Evolutionary conservation across 1,140 invertebrate genomes (phyloP).

Genomic region (Sinella curviseta): DNA sequence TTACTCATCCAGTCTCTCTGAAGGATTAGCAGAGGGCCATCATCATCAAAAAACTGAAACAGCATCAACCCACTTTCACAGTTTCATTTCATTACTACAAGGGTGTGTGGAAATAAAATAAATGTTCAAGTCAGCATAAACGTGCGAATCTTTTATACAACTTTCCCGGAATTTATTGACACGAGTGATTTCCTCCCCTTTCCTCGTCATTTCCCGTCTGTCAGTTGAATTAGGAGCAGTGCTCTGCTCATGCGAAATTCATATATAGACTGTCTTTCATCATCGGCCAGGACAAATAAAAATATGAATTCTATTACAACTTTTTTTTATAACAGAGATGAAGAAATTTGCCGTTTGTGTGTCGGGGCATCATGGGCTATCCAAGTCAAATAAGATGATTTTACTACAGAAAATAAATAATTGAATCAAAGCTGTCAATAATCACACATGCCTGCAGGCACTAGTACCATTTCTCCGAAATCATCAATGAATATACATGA

Average conservation of each 20-base stretch:
- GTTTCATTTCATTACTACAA: background rate
- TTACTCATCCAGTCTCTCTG: background rate
- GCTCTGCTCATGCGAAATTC: background rate
- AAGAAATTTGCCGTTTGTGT: too few relatives aligned
- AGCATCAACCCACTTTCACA: background rate
- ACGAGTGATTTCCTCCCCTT: slow-evolving; percentile 7
- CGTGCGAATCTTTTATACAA: background rate
- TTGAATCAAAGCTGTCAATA: slow-evolving; percentile 48
- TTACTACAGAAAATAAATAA: too few relatives aligned
- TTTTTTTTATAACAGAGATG: too few relatives aligned
- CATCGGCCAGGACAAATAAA: too few relatives aligned
- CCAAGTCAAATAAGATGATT: too few relatives aligned
- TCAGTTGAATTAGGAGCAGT: background rate
- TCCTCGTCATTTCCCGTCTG: background rate
- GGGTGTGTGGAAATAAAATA: slow-evolving; percentile 14
- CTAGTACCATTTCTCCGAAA: too few relatives aligned
- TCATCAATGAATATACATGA: too few relatives aligned
- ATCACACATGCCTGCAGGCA: too few relatives aligned
- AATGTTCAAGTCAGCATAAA: slow-evolving; percentile 21
- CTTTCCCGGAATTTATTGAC: slow-evolving; percentile 6
- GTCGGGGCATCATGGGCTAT: too few relatives aligned
- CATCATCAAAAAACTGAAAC: background rate
- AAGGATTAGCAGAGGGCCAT: background rate
- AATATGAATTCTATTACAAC: too few relatives aligned
- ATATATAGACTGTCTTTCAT: background rate